phyloP scores from a whole-genome alignment of 2,888 invertebrate genomes.

The Drosophila fungiperda region DNA sequence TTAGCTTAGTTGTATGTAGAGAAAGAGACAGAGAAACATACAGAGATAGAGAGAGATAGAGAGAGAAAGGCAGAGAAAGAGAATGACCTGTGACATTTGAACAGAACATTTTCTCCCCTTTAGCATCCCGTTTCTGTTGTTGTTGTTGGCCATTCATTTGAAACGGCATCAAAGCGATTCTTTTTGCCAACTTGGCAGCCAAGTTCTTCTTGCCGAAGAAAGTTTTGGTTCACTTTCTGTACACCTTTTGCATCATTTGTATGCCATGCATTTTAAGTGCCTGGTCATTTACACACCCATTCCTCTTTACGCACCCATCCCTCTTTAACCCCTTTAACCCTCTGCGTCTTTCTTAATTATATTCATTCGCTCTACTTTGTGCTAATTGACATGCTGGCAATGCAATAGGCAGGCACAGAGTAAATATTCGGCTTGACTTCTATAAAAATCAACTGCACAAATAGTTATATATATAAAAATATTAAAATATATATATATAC shows the following conservation, averaged over 20 bases:
- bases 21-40: conserved; percentile 1
- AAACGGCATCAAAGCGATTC: conserved; percentile 40
- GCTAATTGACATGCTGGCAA: conserved; percentile 49
- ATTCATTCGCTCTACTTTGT: conserved; percentile 25
- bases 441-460: neutral
- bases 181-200: conserved; percentile 39
- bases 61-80: conserved; percentile 1
- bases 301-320: neutral
- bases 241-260: conserved; percentile 62
- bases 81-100: conserved; percentile 56
- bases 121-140: neutral
- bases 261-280: conserved; percentile 55
- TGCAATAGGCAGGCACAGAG: conserved; percentile 2
- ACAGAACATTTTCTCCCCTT: conserved; percentile 27
- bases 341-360: conserved; percentile 21
- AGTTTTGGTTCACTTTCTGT: conserved; percentile 35
- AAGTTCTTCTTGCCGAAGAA: conserved; percentile 26
- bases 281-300: conserved; percentile 54
- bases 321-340: neutral
- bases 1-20: neutral
- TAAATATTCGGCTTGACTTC: neutral
- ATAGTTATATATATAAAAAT: neutral
- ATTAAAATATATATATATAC: neutral
- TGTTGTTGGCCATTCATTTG: conserved; percentile 33
- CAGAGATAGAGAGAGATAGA: neutral